phyloP scores from a whole-genome alignment of 1,140 invertebrate genomes.

The Magallana angulata region DNA sequence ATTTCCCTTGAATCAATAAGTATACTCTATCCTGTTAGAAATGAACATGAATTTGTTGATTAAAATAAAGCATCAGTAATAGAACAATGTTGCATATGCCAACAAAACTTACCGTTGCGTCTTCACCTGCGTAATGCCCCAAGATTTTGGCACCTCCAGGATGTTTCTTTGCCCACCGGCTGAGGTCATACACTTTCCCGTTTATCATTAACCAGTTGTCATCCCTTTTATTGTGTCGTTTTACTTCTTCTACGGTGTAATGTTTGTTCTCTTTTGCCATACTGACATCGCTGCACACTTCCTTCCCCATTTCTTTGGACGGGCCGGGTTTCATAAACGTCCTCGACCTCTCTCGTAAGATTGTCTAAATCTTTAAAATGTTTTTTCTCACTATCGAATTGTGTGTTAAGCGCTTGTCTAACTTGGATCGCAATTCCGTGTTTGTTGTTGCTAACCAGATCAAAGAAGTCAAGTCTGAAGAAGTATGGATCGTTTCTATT shows the following conservation, averaged over 20 bases:
- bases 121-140: slow-evolving; percentile 77
- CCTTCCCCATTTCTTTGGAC: slow-evolving; percentile 53
- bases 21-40: too few relatives aligned
- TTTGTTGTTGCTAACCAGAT: slow-evolving; percentile 10
- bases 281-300: slow-evolving; percentile 35
- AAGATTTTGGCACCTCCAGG: slow-evolving; percentile 78
- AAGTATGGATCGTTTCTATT: too few relatives aligned
- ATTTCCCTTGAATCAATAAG: too few relatives aligned
- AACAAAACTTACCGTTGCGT: slow-evolving; percentile 75
- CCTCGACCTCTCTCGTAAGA: slow-evolving; percentile 26
- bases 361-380: slow-evolving; percentile 6
- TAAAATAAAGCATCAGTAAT: too few relatives aligned
- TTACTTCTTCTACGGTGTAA: slow-evolving; percentile 69
- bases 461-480: too few relatives aligned
- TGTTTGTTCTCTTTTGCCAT: not conserved
- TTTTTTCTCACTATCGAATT: not conserved
- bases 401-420: not conserved
- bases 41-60: too few relatives aligned
- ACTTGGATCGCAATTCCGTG: slow-evolving; percentile 7
- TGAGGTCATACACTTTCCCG: slow-evolving; percentile 77
- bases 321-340: slow-evolving; percentile 22
- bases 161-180: slow-evolving; percentile 75
- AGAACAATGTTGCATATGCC: too few relatives aligned
- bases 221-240: slow-evolving; percentile 65
- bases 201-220: slow-evolving; percentile 77